These are phyloP conservation scores for Plemyria rubiginata DNA, from an alignment of 2,888 invertebrate species.

Conservation along the genomic window DNA sequence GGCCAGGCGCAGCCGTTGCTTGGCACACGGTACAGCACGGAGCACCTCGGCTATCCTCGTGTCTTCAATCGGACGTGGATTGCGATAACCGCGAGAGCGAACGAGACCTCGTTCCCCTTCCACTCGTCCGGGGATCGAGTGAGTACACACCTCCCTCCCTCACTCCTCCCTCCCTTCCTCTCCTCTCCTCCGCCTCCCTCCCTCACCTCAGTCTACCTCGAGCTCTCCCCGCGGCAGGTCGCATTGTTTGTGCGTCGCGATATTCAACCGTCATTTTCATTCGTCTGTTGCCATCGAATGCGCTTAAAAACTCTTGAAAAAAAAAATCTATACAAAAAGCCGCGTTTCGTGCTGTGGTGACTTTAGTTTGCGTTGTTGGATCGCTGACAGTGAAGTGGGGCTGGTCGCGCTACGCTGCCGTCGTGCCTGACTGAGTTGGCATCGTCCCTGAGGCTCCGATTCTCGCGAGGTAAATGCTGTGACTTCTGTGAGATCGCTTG, in stretches of 20 bases:
- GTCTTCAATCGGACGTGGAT: slow-evolving; percentile 64
- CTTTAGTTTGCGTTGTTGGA: slow-evolving; percentile 60
- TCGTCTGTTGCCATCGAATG: slow-evolving; percentile 67
- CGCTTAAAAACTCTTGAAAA: slow-evolving; percentile 56
- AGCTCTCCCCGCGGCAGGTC: slow-evolving; percentile 54
- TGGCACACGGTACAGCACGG: slow-evolving; percentile 57
- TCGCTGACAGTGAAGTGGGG: slow-evolving; percentile 72
- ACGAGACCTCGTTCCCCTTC: slow-evolving; percentile 58
- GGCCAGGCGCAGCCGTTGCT: slow-evolving; percentile 18
- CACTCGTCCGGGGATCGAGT: slow-evolving; percentile 54
- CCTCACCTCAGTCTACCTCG: slow-evolving; percentile 68
- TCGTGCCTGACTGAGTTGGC: slow-evolving; percentile 76
- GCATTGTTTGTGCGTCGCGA: slow-evolving; percentile 49
- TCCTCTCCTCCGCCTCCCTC: slow-evolving; percentile 52
- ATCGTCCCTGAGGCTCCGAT: slow-evolving; percentile 74
- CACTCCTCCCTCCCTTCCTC: slow-evolving; percentile 48
- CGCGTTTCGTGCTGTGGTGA: slow-evolving; percentile 55
- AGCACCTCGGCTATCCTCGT: slow-evolving; percentile 64
- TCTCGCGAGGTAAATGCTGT: slow-evolving; percentile 78
- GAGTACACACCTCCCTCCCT: slow-evolving; percentile 22
- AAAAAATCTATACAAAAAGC: slow-evolving; percentile 52
- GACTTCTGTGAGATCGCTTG: slow-evolving; percentile 72
- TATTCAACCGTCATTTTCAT: slow-evolving; percentile 70
- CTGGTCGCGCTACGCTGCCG: slow-evolving; percentile 70
- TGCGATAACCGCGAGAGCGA: slow-evolving; percentile 61